Percentiles rank a stretch among this genome's conserved stretches.
Evolutionary conservation across 92 coral and sea anemone species (phyloP).

Genomic region (Heteractis magnifica): DNA sequence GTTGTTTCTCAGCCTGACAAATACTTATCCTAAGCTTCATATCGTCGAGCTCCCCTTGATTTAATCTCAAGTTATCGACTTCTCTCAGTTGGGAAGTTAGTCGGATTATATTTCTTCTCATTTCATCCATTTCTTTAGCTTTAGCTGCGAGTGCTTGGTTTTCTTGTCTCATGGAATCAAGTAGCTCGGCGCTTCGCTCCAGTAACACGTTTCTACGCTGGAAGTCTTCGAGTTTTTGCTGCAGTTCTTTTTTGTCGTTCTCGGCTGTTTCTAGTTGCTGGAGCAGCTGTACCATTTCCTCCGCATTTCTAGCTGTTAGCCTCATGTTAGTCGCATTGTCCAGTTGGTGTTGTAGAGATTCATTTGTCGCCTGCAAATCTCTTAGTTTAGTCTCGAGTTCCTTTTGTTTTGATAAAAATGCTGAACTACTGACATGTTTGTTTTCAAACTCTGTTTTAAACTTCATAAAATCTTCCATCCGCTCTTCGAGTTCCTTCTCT

Average conservation of each 20-base stretch:
- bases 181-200: constrained; percentile 34
- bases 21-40: constrained; percentile 52
- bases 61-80: constrained; percentile 50
- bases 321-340: constrained; percentile 45
- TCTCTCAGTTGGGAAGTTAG: constrained; percentile 73
- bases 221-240: constrained; percentile 32
- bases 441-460: constrained; percentile 43
- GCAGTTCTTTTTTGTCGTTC: constrained; percentile 40
- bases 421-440: constrained; percentile 12
- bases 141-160: constrained; percentile 43
- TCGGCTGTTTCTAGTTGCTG: constrained; percentile 41
- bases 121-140: constrained; percentile 60
- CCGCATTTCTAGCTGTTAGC: constrained; percentile 33
- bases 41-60: constrained; percentile 47
- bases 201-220: constrained; percentile 41
- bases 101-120: constrained; percentile 66
- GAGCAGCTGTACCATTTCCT: constrained; percentile 37
- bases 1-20: constrained; percentile 56
- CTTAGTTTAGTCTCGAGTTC: constrained; percentile 47
- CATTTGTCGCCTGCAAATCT: constrained; percentile 25
- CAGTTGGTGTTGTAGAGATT: constrained; percentile 35
- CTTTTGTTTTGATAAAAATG: constrained; percentile 18
- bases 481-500: constrained; percentile 57
- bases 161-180: constrained; percentile 47
- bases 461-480: constrained; percentile 12